Conservation (phyloP, 2,888 invertebrate species). For the Dichetophora obliterata region DNA sequence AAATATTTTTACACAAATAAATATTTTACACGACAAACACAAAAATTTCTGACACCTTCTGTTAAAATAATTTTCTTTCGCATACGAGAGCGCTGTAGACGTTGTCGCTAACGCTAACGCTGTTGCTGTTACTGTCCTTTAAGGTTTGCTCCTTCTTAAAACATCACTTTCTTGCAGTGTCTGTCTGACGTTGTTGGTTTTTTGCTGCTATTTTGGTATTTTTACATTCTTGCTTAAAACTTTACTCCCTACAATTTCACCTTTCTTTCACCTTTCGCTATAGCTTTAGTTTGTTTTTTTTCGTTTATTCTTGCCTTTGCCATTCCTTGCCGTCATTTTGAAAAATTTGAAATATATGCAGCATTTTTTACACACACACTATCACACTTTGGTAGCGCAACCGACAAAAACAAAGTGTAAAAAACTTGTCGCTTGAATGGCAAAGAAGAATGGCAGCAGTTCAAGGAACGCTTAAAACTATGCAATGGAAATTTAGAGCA, state of each 20-base stretch:
- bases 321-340: background rate
- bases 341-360: conserved; percentile 16
- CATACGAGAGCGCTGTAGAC: conserved; percentile 19
- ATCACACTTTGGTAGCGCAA: too few species aligned
- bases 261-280: background rate
- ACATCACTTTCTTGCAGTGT: too few species aligned
- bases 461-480: conserved; percentile 11
- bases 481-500: background rate
- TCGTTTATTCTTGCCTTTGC: background rate
- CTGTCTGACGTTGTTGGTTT: conserved; percentile 1
- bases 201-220: conserved; percentile 2
- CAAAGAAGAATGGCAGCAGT: background rate
- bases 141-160: too few species aligned
- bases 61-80: conserved; percentile 53
- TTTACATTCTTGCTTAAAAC: background rate
- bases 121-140: background rate
- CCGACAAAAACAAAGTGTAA: too few species aligned
- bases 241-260: background rate
- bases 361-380: background rate
- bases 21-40: conserved; percentile 33
- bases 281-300: background rate
- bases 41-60: conserved; percentile 54
- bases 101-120: background rate
- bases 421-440: too few species aligned
- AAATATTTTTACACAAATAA: conserved; percentile 40